Evolutionary conservation across 2,113 vertebrate genomes (phyloP).

Genomic region (Microtus pennsylvanicus): DNA sequence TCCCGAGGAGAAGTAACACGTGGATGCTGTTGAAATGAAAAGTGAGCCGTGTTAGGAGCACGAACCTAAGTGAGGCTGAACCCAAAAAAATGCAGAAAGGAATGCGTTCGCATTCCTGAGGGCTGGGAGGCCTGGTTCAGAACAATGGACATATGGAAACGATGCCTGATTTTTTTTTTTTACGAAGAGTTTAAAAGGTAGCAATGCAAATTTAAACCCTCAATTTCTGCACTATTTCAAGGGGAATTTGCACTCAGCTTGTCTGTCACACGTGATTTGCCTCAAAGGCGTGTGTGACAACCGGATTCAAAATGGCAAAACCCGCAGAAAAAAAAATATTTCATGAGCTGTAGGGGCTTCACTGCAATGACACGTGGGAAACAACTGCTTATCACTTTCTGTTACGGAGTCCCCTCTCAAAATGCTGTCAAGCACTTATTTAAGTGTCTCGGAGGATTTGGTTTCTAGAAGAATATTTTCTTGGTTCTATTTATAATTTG

Average conservation of each 20-base stretch:
- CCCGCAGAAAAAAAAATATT: conserved; percentile 80
- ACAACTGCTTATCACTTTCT: conserved; percentile 84
- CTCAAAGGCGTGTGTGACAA: conserved; percentile 78
- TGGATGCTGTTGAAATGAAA: conserved; percentile 53
- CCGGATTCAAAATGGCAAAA: conserved; percentile 82
- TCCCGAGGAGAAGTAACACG: not conserved
- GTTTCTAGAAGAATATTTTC: conserved; percentile 78
- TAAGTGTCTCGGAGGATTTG: conserved; percentile 67
- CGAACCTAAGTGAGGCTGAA: conserved; percentile 55
- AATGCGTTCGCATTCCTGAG: conserved; percentile 57
- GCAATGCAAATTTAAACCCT: conserved; percentile 70
- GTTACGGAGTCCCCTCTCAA: conserved; percentile 59
- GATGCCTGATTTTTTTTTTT: conserved; percentile 53
- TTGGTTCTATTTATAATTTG: conserved; percentile 69
- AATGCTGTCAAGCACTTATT: conserved; percentile 77
- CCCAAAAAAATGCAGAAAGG: not conserved
- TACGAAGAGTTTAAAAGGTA: conserved; percentile 43
- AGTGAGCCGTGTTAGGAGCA: conserved; percentile 36
- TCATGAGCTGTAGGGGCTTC: conserved; percentile 54
- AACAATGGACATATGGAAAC: conserved; percentile 70
- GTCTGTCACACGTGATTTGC: conserved; percentile 57
- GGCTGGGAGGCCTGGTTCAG: conserved; percentile 46
- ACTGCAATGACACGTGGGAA: conserved; percentile 79
- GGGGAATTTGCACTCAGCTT: not conserved
- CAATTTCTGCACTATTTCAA: conserved; percentile 64